Conservation (phyloP, 2,113 vertebrate species). For the Arizona elegans region DNA sequence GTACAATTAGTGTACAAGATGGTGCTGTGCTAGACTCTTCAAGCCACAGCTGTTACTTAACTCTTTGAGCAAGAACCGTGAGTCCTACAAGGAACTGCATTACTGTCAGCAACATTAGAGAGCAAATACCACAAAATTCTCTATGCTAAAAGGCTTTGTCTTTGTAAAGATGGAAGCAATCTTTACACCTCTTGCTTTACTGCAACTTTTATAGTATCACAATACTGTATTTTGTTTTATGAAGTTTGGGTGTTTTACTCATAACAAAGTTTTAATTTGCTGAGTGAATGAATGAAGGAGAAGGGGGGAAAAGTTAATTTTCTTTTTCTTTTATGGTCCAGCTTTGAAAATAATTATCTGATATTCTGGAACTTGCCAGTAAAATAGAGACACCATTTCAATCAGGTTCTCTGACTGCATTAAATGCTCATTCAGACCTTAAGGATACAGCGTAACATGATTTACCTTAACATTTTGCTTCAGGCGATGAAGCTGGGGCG, state of each 20-base stretch:
- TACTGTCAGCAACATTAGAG: background rate
- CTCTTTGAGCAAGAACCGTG: background rate
- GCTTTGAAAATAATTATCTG: background rate
- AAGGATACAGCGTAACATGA: fast-evolving
- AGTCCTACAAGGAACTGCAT: background rate
- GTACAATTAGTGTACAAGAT: background rate
- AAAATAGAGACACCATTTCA: background rate
- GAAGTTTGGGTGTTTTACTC: background rate
- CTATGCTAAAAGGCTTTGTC: background rate
- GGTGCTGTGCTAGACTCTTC: background rate
- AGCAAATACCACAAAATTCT: background rate
- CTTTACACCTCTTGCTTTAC: background rate
- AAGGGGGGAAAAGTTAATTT: background rate
- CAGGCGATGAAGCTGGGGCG: constrained; percentile 89
- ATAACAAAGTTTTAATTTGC: background rate
- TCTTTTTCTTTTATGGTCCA: too few relatives aligned
- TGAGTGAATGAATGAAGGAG: background rate
- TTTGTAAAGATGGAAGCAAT: background rate
- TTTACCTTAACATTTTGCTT: constrained; percentile 87
- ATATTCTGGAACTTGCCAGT: background rate
- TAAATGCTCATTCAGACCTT: background rate
- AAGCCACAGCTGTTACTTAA: background rate
- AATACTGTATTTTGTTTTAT: background rate
- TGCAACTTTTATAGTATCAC: background rate
- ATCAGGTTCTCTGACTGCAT: background rate